Percentiles rank a stretch among this genome's conserved stretches.
These are phyloP conservation scores for Montifringilla adamsi DNA, from an alignment of 2,113 vertebrate genomes.

Conservation along the genomic window DNA sequence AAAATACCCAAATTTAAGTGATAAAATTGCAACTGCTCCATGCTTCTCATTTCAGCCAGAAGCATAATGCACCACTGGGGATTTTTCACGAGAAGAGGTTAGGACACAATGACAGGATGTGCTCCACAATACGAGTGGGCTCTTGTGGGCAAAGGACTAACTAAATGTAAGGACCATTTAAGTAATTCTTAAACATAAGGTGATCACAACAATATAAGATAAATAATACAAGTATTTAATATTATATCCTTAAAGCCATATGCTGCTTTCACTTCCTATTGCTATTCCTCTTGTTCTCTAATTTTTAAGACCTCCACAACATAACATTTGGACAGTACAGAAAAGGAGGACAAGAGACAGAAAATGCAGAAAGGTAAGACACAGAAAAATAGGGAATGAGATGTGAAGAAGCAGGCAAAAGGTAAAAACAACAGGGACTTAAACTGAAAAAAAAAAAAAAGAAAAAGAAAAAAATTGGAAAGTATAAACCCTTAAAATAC, in stretches of 20 bases:
- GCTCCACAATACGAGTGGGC: background rate
- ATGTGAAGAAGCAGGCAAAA: background rate
- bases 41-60: background rate
- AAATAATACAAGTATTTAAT: background rate
- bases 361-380: background rate
- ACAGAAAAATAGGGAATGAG: background rate
- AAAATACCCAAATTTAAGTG: background rate
- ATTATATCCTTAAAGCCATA: background rate
- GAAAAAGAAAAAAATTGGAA: background rate
- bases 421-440: background rate
- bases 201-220: background rate
- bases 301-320: background rate
- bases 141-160: accelerated
- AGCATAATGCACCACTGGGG: background rate
- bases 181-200: background rate
- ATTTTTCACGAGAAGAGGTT: background rate
- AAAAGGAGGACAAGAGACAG: background rate
- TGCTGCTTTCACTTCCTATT: background rate
- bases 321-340: background rate
- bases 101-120: background rate
- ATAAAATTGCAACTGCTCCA: background rate
- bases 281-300: background rate
- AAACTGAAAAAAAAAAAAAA: background rate
- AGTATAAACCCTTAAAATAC: background rate
- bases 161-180: background rate